Conservation (phyloP, 2,113 vertebrate species). For the Circaetus cinerascens region DNA sequence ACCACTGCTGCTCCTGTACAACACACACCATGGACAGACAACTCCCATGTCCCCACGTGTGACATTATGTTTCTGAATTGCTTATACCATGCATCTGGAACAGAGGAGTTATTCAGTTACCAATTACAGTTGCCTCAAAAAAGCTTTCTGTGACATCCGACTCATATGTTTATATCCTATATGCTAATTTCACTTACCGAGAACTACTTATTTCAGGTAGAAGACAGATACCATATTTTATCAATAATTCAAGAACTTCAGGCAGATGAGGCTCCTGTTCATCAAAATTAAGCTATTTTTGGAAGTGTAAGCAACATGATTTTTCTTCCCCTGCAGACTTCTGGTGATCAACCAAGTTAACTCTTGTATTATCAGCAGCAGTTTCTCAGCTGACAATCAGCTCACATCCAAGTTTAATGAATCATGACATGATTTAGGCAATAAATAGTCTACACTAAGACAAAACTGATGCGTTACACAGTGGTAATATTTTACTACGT, state of each 20-base stretch:
- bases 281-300: background rate
- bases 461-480: background rate
- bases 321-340: background rate
- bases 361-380: background rate
- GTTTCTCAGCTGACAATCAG: background rate
- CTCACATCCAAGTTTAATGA: background rate
- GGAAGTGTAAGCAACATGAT: background rate
- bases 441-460: background rate
- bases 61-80: background rate
- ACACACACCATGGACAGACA: fast-evolving
- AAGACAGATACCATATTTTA: background rate
- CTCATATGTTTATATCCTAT: background rate
- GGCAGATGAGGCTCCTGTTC: background rate
- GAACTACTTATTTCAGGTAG: background rate
- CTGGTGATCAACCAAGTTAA: background rate
- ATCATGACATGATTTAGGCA: background rate
- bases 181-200: background rate
- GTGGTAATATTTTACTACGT: background rate
- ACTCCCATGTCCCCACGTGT: background rate
- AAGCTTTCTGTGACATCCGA: background rate
- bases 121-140: background rate
- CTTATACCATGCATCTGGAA: background rate
- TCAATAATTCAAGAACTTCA: background rate
- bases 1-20: background rate
- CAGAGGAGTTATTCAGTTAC: background rate